These are phyloP conservation scores for Plagodis pulveraria DNA, from an alignment of 2,888 invertebrate genomes.

Conservation along the genomic window DNA sequence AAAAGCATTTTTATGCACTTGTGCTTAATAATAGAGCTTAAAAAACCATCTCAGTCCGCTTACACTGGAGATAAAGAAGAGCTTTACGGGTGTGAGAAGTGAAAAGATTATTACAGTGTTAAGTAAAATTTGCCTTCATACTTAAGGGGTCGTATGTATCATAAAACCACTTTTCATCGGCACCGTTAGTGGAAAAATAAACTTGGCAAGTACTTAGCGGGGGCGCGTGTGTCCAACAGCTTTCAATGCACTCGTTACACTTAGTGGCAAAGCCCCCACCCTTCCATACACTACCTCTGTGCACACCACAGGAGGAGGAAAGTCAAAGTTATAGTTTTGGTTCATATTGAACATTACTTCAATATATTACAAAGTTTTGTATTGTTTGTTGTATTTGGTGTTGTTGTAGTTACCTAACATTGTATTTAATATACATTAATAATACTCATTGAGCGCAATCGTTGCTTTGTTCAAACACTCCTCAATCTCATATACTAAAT, in stretches of 20 bases:
- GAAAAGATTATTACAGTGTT: not conserved
- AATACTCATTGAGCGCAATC: too few relatives aligned
- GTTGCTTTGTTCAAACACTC: too few relatives aligned
- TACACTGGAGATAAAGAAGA: not conserved
- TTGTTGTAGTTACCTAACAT: too few relatives aligned
- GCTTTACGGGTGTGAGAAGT: not conserved
- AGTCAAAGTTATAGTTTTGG: not conserved
- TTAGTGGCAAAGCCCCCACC: slow-evolving; percentile 2
- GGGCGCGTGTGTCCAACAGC: slow-evolving; percentile 41
- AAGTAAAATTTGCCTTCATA: not conserved
- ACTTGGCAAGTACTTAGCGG: slow-evolving; percentile 33
- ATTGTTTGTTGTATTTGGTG: too few relatives aligned
- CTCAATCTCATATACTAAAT: too few relatives aligned
- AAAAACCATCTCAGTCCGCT: not conserved
- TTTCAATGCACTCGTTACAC: slow-evolving; percentile 39
- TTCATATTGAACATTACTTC: too few relatives aligned
- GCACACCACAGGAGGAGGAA: not conserved
- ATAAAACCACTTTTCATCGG: slow-evolving; percentile 29
- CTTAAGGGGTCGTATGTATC: slow-evolving; percentile 3
- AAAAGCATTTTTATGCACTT: too few relatives aligned
- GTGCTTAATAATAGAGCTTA: not conserved
- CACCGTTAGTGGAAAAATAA: slow-evolving; percentile 29
- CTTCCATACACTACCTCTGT: not conserved
- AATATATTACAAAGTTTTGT: too few relatives aligned
- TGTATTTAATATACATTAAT: too few relatives aligned